A percentile compares a stretch with the other conserved stretches of the same genome.
Conservation (phyloP, 92 coral and sea anemone genomes). For the Bergia sp. region DNA sequence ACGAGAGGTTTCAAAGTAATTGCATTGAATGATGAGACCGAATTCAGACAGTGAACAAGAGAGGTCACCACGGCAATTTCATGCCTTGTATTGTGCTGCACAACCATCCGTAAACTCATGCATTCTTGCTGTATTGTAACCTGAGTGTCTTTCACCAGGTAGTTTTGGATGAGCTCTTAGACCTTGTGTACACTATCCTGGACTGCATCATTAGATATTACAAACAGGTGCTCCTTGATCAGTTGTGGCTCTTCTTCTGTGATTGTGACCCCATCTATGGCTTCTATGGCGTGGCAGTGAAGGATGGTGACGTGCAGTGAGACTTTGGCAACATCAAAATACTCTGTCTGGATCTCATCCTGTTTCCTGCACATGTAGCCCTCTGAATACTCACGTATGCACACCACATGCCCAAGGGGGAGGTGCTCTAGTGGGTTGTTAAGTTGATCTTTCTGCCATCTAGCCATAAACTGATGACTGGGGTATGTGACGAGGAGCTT, state of each 20-base stretch:
- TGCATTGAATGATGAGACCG: not conserved
- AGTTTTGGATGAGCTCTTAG: conserved; percentile 35
- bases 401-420: conserved; percentile 19
- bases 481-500: conserved; percentile 14
- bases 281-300: conserved; percentile 34
- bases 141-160: conserved; percentile 25
- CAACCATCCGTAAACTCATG: conserved; percentile 46
- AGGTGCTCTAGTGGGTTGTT: conserved; percentile 38
- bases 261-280: conserved; percentile 36
- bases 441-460: conserved; percentile 38
- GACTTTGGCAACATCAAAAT: conserved; percentile 38
- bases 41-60: not conserved
- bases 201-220: conserved; percentile 21
- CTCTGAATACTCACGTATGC: conserved; percentile 44
- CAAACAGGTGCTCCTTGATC: conserved; percentile 40
- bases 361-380: conserved; percentile 26
- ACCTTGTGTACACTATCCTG: conserved; percentile 35
- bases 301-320: conserved; percentile 35
- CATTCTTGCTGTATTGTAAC: conserved; percentile 6
- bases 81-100: conserved; percentile 25
- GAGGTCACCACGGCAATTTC: not conserved
- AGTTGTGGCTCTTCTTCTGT: conserved; percentile 48
- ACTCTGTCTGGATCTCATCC: conserved; percentile 40
- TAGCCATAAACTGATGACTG: conserved; percentile 31
- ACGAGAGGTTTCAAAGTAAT: not conserved